Percentiles rank a stretch among this genome's conserved stretches.
phyloP scores from a whole-genome alignment of 2,113 vertebrate species.

The Tapirus terrestris region DNA sequence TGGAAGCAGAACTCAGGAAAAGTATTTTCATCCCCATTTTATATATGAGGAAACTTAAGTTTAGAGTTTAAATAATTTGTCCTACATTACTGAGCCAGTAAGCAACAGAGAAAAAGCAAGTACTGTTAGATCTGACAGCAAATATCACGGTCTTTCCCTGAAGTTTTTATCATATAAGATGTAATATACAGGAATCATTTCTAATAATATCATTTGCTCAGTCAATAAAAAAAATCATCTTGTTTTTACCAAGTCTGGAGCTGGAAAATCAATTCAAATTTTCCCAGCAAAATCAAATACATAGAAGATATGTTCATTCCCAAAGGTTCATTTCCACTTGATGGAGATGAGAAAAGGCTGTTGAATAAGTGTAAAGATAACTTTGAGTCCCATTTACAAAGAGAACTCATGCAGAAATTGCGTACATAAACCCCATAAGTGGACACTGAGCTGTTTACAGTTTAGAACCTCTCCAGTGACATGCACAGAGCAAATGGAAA shows the following conservation, averaged over 20 bases:
- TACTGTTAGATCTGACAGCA: background rate
- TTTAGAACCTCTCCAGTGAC: constrained; percentile 29
- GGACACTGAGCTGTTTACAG: constrained; percentile 43
- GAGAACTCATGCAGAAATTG: constrained; percentile 51
- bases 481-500: constrained; percentile 39
- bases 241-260: constrained; percentile 33
- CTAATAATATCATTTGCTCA: constrained; percentile 21
- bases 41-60: background rate
- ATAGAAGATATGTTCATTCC: background rate
- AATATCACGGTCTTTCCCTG: background rate
- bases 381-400: constrained; percentile 56
- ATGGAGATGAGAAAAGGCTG: constrained; percentile 41
- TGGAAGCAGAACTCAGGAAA: background rate
- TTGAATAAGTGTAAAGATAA: constrained; percentile 57
- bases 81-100: background rate
- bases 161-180: constrained; percentile 12
- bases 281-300: constrained; percentile 10
- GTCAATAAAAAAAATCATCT: background rate
- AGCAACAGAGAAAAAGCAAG: background rate
- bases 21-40: background rate
- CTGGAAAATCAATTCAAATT: constrained; percentile 43
- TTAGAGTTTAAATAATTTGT: background rate
- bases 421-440: background rate
- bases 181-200: background rate
- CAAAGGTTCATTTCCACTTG: background rate